A percentile compares a stretch with the other conserved stretches of the same genome.
Conservation (phyloP, 1,140 invertebrate species). For the Copidosoma floridanum region DNA sequence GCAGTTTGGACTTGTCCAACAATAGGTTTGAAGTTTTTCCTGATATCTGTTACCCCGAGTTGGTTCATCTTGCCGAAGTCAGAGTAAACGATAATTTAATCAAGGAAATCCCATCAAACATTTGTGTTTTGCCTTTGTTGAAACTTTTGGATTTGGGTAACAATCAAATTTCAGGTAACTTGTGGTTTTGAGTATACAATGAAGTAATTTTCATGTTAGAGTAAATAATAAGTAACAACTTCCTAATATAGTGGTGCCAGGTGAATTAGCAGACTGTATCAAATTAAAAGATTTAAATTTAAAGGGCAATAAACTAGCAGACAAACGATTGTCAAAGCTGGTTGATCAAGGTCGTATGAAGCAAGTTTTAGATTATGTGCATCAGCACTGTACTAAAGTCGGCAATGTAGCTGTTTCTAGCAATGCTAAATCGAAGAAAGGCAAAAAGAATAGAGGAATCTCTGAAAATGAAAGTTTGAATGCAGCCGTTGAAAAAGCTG, state of each 20-base stretch:
- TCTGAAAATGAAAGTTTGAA: conserved; percentile 38
- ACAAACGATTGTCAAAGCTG: conserved; percentile 71
- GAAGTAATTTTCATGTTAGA: background rate
- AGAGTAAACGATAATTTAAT: conserved; percentile 69
- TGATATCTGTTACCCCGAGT: conserved; percentile 61
- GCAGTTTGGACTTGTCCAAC: conserved; percentile 65
- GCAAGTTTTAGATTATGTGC: conserved; percentile 69
- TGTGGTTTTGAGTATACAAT: too few relatives aligned
- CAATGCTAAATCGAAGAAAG: conserved; percentile 51
- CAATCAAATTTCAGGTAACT: conserved; percentile 69
- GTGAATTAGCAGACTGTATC: conserved; percentile 43
- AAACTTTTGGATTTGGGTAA: conserved; percentile 70
- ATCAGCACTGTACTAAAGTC: conserved; percentile 60
- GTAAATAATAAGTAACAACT: background rate
- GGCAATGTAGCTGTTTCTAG: conserved; percentile 32
- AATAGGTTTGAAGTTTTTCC: conserved; percentile 69
- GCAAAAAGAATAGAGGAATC: conserved; percentile 54
- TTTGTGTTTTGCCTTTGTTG: conserved; percentile 61
- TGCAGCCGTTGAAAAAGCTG: conserved; percentile 36
- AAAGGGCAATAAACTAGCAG: conserved; percentile 70
- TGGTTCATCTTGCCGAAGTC: conserved; percentile 68
- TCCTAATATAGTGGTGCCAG: conserved; percentile 36
- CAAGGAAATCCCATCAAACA: conserved; percentile 60
- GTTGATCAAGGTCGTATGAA: conserved; percentile 70
- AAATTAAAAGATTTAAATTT: conserved; percentile 60